Evolutionary conservation across 1,140 invertebrate genomes (phyloP), one percentile per base, ranked within the genome.

Genomic region (Euura lappo): DNA sequence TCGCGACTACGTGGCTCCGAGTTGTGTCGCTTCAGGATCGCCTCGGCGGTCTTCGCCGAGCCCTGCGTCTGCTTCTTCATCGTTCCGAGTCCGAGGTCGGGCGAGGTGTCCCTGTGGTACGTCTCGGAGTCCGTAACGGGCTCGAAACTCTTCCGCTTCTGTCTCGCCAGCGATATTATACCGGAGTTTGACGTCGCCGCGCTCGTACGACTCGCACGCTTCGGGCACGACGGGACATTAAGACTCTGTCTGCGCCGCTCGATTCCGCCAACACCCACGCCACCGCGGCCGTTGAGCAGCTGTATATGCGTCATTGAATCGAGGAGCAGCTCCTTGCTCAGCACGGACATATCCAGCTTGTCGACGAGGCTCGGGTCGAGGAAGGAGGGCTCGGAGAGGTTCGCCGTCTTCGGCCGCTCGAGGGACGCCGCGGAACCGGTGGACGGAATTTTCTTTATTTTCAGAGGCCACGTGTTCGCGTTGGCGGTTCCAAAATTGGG

Each of bases 261-360:
- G 65, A 72, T 66, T 68, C 47, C 44, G 6, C 11, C 47, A 65
- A 71, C 45, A 68, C 42, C 69, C 71, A 67, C 73, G 71, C 44
- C 70, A 77, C 70, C 74, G 74, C 71, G 76, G 74, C 73, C 68
- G 76, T 77, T 74, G 77, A 78, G 69, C 43, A 74, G 67, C 45
- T 73, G 78, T 71, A 79, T 76, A 11, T 75, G 77, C 69, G 80
- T 79, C 77, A 83, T 87, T 4, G 87, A 82, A 45, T 87, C 81
- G 69, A 83, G 80, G 5, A 90, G 77, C n/a, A 90, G 84, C 69
- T 90, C 89, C 77, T 91, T 90, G 71, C 87, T 86, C 45, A 91
- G 79, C n/a, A 90, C 77, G 1, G 90, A 90, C 91, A 92, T 91
- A 76, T 92, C 91, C 13, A 92, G 83, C 77, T 91, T 89, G 5